Conservation (phyloP, 1,140 invertebrate genomes). For the Psilanteris sp. region DNA sequence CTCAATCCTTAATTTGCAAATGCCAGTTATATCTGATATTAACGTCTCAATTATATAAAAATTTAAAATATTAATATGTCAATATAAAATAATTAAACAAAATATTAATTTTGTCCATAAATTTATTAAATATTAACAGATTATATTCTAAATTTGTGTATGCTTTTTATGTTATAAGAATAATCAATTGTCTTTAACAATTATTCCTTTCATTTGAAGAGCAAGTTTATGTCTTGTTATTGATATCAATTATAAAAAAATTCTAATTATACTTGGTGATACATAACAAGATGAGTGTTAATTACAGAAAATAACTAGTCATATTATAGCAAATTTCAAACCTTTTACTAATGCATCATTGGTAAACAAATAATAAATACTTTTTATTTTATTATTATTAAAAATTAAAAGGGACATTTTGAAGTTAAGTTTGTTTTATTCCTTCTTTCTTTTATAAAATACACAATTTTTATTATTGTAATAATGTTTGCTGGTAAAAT, state of each 20-base stretch:
- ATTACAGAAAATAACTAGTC: slow-evolving; percentile 17
- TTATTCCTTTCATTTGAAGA: slow-evolving; percentile 21
- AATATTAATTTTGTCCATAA: too few relatives aligned
- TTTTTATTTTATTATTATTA: too few relatives aligned
- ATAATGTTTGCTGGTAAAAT: too few relatives aligned
- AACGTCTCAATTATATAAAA: slow-evolving; percentile 7
- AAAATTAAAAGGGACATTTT: too few relatives aligned
- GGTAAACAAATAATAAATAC: too few relatives aligned
- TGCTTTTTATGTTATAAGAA: background rate
- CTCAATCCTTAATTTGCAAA: slow-evolving; percentile 30
- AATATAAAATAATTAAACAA: too few relatives aligned
- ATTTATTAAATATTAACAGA: too few relatives aligned
- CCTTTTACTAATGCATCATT: slow-evolving; percentile 79
- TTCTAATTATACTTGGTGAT: slow-evolving; percentile 68
- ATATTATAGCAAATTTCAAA: slow-evolving; percentile 70
- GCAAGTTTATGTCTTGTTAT: slow-evolving; percentile 68
- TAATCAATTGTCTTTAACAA: slow-evolving; percentile 19
- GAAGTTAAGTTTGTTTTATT: too few relatives aligned
- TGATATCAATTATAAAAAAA: slow-evolving; percentile 68
- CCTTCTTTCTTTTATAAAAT: too few relatives aligned
- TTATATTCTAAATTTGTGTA: too few relatives aligned
- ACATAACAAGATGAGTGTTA: slow-evolving; percentile 59
- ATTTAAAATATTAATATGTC: background rate
- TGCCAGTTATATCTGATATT: background rate
- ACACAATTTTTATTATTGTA: too few relatives aligned